Conservation (phyloP, 2,888 invertebrate species). For the Embidobia sp. region DNA sequence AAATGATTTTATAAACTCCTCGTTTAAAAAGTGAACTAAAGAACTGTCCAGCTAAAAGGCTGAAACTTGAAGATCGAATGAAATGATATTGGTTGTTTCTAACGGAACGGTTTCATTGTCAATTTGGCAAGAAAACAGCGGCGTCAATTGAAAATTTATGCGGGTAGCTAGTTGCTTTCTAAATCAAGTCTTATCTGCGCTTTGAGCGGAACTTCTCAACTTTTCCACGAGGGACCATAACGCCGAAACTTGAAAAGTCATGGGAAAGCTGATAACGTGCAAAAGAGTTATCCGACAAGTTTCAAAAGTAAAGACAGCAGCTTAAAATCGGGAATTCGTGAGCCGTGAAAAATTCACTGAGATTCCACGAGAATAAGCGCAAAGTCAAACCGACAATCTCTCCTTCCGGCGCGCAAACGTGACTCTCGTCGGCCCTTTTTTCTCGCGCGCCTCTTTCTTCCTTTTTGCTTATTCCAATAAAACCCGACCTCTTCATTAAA, state of each 20-base stretch:
- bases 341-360: constrained; percentile 57
- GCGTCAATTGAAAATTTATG: constrained; percentile 60
- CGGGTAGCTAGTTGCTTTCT: constrained; percentile 60
- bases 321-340: constrained; percentile 57
- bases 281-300: constrained; percentile 64
- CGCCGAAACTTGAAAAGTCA: constrained; percentile 62
- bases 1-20: too few relatives aligned
- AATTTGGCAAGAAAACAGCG: constrained; percentile 48
- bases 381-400: constrained; percentile 45
- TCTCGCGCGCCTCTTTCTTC: background rate
- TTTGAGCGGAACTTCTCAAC: constrained; percentile 48
- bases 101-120: constrained; percentile 30
- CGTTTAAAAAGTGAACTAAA: too few relatives aligned
- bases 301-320: constrained; percentile 61
- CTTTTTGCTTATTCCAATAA: constrained; percentile 29
- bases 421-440: constrained; percentile 1
- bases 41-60: too few relatives aligned
- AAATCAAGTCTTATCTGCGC: constrained; percentile 63
- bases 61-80: constrained; percentile 4
- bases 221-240: constrained; percentile 54
- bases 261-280: constrained; percentile 65
- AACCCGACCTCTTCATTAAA: constrained; percentile 40
- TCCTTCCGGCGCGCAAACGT: constrained; percentile 21
- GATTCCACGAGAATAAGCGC: constrained; percentile 43
- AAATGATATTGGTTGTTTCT: constrained; percentile 17